A percentile compares a stretch with the other conserved stretches of the same genome.
Evolutionary conservation across 1,140 invertebrate species (phyloP).

Genomic region (Temnothorax nylanderi): DNA sequence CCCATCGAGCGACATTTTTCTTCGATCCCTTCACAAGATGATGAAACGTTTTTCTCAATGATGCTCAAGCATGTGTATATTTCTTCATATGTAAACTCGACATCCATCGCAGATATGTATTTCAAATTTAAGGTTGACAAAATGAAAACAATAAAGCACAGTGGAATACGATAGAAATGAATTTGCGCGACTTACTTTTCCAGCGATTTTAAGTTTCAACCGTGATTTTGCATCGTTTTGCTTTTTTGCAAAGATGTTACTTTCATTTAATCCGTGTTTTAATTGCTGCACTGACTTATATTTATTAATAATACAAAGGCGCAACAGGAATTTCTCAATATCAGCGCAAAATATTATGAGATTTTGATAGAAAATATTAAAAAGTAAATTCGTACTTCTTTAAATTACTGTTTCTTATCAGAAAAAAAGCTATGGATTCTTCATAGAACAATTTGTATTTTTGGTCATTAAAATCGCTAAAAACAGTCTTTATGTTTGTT

Average conservation of each 20-base stretch:
- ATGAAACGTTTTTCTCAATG: conserved; percentile 19
- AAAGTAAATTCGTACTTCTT: background rate
- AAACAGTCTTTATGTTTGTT: background rate
- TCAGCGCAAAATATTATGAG: background rate
- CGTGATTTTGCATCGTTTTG: background rate
- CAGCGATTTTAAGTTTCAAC: background rate
- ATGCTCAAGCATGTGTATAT: background rate
- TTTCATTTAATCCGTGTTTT: background rate
- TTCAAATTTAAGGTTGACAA: background rate
- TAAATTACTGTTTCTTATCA: background rate
- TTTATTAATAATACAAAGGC: background rate
- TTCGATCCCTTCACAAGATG: background rate
- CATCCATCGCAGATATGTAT: background rate
- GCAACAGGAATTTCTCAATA: background rate
- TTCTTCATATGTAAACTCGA: conserved; percentile 5
- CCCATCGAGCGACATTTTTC: background rate
- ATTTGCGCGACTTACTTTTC: conserved; percentile 15
- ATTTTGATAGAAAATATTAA: background rate
- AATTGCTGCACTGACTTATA: background rate
- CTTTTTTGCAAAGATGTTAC: conserved; percentile 6
- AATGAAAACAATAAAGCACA: conserved; percentile 23
- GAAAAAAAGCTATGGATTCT: background rate
- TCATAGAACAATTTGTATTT: background rate
- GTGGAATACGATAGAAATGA: conserved; percentile 6
- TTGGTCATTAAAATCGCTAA: background rate